These are phyloP conservation scores for Mya arenaria DNA, from an alignment of 1,140 invertebrate genomes.

Conservation along the genomic window DNA sequence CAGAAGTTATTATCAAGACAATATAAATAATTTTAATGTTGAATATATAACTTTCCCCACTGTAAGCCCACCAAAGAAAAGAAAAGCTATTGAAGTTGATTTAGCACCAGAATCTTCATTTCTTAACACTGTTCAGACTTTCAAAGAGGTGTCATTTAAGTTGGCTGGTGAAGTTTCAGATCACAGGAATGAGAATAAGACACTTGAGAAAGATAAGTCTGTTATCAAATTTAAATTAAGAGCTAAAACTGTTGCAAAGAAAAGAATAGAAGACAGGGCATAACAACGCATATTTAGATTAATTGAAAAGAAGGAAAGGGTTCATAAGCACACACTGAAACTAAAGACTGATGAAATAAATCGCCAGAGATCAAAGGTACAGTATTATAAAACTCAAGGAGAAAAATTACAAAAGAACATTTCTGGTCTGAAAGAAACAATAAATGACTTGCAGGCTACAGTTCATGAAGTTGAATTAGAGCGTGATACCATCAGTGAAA, in stretches of 20 bases:
- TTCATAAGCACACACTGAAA: not conserved
- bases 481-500: not conserved
- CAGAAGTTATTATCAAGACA: not conserved
- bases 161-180: not conserved
- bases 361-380: not conserved
- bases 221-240: not conserved
- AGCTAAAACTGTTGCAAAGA: not conserved
- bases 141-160: conserved; percentile 1
- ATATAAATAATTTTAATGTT: not conserved
- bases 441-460: conserved; percentile 18
- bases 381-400: conserved; percentile 7
- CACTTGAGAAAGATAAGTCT: not conserved
- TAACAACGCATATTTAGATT: not conserved
- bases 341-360: not conserved
- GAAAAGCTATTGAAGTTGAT: not conserved
- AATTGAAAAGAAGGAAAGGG: not conserved
- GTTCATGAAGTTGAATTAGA: not conserved
- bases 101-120: not conserved
- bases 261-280: not conserved
- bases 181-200: not conserved
- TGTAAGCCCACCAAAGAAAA: not conserved
- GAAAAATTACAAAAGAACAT: not conserved
- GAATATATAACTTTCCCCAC: not conserved
- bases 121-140: not conserved
- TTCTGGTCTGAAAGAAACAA: not conserved